Percentiles rank a stretch among this genome's conserved stretches.
These are phyloP conservation scores for Musca vetustissima DNA, from an alignment of 1,140 invertebrate species.

Conservation along the genomic window DNA sequence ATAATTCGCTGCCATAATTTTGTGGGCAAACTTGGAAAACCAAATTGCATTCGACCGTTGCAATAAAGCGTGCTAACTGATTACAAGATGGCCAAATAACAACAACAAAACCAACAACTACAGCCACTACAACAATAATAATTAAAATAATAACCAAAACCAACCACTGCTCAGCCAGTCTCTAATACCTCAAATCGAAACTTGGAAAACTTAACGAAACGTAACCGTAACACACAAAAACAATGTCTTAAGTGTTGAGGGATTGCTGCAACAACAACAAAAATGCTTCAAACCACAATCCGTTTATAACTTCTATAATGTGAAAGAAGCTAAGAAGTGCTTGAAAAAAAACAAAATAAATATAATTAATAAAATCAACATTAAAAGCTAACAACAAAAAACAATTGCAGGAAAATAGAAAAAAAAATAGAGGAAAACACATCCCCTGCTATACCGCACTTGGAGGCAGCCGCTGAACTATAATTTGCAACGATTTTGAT, in stretches of 20 bases:
- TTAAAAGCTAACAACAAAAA: neutral
- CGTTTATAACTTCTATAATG: constrained; percentile 1
- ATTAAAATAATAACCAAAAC: neutral
- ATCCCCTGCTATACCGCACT: too few species aligned
- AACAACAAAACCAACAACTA: neutral
- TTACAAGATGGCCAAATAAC: neutral
- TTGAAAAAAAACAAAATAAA: constrained; percentile 5
- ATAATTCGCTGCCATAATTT: too few species aligned
- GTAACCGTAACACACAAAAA: constrained; percentile 6
- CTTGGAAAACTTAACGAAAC: constrained; percentile 19
- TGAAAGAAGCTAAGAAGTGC: neutral
- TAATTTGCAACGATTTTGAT: too few species aligned
- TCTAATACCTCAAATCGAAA: neutral
- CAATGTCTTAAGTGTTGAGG: neutral
- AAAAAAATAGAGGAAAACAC: neutral
- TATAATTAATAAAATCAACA: neutral
- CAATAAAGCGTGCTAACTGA: constrained; percentile 9
- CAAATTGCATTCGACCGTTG: constrained; percentile 17
- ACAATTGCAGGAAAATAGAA: neutral
- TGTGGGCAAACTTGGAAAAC: too few species aligned
- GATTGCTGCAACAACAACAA: neutral
- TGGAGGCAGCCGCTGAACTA: too few species aligned
- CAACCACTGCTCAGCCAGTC: neutral
- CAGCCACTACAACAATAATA: too few species aligned
- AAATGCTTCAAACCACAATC: neutral